Base-by-base conservation (phyloP, 2,888 invertebrate species). In the Blastobasis lacticolella region DNA sequence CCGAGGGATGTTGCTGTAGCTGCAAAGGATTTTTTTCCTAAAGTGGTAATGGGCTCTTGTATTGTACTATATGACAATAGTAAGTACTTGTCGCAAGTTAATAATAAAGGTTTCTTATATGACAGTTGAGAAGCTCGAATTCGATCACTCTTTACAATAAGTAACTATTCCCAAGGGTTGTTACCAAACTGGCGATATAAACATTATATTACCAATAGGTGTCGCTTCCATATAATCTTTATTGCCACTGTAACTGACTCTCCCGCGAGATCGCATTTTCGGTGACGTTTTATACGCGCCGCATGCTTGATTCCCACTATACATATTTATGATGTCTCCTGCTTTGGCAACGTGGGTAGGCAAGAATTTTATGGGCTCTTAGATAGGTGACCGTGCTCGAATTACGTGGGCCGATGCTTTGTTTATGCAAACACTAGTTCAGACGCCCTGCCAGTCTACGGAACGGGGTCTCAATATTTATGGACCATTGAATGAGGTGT, bases 251-350 rank as follows among this genome's bases (percentile, higher is more conserved):
- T 66, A 67, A 69, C 73, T 72, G 68, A 71, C 68, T 72, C 78
- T 82, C 81, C 75, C 75, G 69, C 70, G 84, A 82, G 84, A 83
- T 81, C 83, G 78, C 78, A 86, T 85, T 86, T 87, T 86, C 79
- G 86, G 83, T 70, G 73, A 74, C 80, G 79, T 81, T 86, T 85
- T 86, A 84, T 83, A 80, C 84, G 78, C 78, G 81, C 84, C 82
- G 87, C 86, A 85, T 85, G 87, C 87, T 81, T 85, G 85, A 84
- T 87, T 86, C 81, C 69, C 71, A 77, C 78, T 82, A 85, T 87
- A 87, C 87, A 87, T 87, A 87, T 87, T 87, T 87, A 87, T 87
- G 86, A 85, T 71, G 73, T 71, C 69, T 70, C 67, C 70, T 61
- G 69, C 70, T 73, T 78, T 71, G 68, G 75, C 67, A 68, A 72